Percentiles rank a stretch among this genome's conserved stretches.
These are phyloP conservation scores for Pica pica DNA, from an alignment of 2,113 vertebrate genomes.

Conservation along the genomic window DNA sequence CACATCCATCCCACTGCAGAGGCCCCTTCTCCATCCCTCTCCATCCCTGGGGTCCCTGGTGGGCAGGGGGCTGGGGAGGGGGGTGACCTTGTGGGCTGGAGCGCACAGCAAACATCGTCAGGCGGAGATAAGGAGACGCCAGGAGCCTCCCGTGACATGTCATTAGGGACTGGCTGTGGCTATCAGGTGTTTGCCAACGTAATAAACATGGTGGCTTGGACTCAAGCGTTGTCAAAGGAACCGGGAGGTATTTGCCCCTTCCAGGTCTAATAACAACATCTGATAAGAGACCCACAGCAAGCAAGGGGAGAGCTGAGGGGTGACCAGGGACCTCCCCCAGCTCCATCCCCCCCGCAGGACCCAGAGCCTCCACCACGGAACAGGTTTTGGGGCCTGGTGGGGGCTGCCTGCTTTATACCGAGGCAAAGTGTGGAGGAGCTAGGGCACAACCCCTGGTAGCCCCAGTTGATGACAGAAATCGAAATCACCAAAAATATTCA, in stretches of 20 bases:
- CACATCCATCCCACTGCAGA: background rate
- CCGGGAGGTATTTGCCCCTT: constrained; percentile 68
- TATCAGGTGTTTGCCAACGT: constrained; percentile 77
- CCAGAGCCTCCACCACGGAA: rapidly evolving
- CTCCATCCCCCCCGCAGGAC: rapidly evolving
- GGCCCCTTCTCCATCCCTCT: background rate
- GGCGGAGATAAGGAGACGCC: constrained; percentile 86
- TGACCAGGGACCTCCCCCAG: background rate
- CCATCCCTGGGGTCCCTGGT: background rate
- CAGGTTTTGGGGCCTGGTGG: background rate
- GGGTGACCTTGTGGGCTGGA: constrained; percentile 79
- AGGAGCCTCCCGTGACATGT: constrained; percentile 77
- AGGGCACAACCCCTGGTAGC: background rate
- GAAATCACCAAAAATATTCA: background rate
- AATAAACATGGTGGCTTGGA: constrained; percentile 73
- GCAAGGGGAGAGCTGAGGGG: background rate
- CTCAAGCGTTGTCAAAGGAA: constrained; percentile 69
- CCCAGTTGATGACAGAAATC: background rate
- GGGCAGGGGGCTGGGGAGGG: constrained; percentile 59
- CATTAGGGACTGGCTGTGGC: constrained; percentile 75
- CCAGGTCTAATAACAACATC: constrained; percentile 69
- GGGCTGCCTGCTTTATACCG: background rate
- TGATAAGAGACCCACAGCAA: constrained; percentile 50
- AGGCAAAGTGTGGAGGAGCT: background rate
- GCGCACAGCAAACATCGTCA: constrained; percentile 73